A percentile compares a stretch with the other conserved stretches of the same genome.
Evolutionary conservation across 2,113 vertebrate species (phyloP).

Genomic region (Hippocampus zosterae): DNA sequence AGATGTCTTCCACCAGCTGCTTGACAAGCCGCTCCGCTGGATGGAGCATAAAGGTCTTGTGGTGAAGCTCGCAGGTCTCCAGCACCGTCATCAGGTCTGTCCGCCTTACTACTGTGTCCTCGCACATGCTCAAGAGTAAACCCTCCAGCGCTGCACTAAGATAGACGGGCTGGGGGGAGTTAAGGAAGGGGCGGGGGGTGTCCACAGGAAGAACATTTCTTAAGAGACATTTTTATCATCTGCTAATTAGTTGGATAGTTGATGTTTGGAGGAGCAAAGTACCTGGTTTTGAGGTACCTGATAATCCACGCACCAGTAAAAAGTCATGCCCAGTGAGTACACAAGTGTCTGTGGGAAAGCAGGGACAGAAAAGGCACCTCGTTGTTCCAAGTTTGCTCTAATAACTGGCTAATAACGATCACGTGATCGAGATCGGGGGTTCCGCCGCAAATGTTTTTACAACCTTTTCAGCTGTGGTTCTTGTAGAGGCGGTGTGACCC

Average conservation of each 20-base stretch:
- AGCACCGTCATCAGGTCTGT: constrained; percentile 70
- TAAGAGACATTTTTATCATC: neutral
- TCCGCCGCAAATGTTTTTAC: neutral
- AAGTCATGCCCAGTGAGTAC: constrained; percentile 88
- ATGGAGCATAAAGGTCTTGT: constrained; percentile 61
- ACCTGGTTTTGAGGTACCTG: constrained; percentile 83
- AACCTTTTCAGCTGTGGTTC: constrained; percentile 74
- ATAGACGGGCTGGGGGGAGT: constrained; percentile 71
- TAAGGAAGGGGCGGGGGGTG: neutral
- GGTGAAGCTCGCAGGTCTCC: constrained; percentile 72
- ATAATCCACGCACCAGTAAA: constrained; percentile 87
- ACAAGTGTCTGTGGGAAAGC: constrained; percentile 73
- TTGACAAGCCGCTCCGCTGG: constrained; percentile 66
- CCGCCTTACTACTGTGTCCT: constrained; percentile 72
- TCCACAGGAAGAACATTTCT: neutral
- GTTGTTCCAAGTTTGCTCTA: neutral
- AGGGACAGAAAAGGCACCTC: neutral
- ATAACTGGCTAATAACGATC: neutral
- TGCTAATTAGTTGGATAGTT: neutral
- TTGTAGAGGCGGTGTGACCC: constrained; percentile 45
- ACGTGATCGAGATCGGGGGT: neutral
- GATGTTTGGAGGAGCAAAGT: neutral
- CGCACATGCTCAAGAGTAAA: constrained; percentile 82
- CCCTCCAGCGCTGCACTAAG: constrained; percentile 72
- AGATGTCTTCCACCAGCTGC: constrained; percentile 73